Conservation (phyloP, 2,888 invertebrate genomes). For the Eilema caniola region DNA sequence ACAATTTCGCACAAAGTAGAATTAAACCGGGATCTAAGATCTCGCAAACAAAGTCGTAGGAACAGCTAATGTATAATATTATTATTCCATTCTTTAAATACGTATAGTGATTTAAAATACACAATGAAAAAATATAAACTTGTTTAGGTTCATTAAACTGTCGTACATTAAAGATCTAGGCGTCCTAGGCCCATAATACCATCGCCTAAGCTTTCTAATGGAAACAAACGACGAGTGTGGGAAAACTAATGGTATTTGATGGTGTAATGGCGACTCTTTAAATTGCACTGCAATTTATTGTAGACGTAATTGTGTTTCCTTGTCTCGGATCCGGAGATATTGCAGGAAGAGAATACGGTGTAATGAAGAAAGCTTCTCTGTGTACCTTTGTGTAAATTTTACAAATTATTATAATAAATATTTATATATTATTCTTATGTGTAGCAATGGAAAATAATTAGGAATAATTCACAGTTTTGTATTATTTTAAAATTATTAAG, state of each 20-base stretch:
- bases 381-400: neutral
- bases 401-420: neutral
- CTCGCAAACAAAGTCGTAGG: no score
- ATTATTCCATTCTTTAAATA: no score
- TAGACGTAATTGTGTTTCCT: conserved; percentile 40
- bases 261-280: conserved; percentile 51
- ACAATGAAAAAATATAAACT: neutral
- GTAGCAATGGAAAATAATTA: neutral
- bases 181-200: conserved; percentile 29
- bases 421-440: no score
- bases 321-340: conserved; percentile 15
- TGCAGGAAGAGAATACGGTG: neutral
- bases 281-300: conserved; percentile 49
- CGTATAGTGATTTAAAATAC: neutral
- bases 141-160: neutral
- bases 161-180: conserved; percentile 29
- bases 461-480: neutral
- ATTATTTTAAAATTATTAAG: neutral
- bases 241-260: conserved; percentile 69
- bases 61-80: no score
- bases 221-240: conserved; percentile 66
- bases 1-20: no score
- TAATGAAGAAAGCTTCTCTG: neutral
- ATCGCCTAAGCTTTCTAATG: conserved; percentile 54
- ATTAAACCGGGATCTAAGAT: no score